Evolutionary conservation across 2,888 invertebrate species (phyloP).

Genomic region (Meteorus cinctellus): DNA sequence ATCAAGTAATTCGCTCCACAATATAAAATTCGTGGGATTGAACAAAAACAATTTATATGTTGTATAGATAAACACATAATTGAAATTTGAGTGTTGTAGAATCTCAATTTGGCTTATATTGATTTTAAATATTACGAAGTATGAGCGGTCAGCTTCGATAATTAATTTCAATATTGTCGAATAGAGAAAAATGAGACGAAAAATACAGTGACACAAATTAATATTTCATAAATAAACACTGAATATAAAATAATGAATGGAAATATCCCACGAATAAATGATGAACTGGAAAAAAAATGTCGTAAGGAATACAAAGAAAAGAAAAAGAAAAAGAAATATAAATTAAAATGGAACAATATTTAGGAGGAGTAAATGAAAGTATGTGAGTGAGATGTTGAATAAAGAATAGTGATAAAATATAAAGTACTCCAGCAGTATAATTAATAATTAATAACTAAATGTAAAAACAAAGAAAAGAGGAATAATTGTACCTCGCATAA

Average conservation of each 20-base stretch:
- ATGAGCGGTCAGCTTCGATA: conserved; percentile 48
- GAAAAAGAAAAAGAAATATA: background rate
- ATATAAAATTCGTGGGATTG: background rate
- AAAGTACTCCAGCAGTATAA: background rate
- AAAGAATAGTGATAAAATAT: background rate
- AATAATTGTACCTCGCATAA: background rate
- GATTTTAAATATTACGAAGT: conserved; percentile 38
- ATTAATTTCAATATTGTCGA: conserved; percentile 32
- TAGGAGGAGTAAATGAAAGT: background rate
- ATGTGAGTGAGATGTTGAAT: background rate
- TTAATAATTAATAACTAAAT: background rate
- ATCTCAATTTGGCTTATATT: background rate
- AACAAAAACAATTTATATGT: conserved; percentile 9
- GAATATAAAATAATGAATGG: background rate
- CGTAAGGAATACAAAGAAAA: too few species aligned
- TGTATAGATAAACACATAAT: background rate
- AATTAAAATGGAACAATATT: background rate
- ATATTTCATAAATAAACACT: background rate
- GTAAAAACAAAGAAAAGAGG: background rate
- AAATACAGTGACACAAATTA: background rate
- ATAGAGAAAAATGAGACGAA: background rate
- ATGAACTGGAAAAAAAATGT: too few species aligned
- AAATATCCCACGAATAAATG: background rate
- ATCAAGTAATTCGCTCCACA: conserved; percentile 9
- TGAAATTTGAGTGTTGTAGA: background rate